phyloP scores from a whole-genome alignment of 2,113 vertebrate species.

The Urocolius indicus region DNA sequence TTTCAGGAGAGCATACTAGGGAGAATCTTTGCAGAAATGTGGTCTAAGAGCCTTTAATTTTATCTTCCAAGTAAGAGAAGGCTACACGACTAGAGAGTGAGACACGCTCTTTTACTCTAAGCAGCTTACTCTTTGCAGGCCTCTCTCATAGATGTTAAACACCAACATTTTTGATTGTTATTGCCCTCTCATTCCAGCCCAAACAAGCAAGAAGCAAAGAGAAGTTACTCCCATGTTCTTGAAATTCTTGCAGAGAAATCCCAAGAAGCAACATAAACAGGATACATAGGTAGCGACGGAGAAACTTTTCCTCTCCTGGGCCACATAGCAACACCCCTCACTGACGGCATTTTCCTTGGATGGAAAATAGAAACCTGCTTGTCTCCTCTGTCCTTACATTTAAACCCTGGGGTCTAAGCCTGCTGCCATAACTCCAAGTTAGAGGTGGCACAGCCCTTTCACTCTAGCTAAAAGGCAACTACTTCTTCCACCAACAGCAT shows the following conservation, averaged over 20 bases:
- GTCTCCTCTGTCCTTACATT: neutral
- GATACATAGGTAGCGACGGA: neutral
- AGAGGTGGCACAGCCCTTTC: neutral
- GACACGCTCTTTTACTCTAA: neutral
- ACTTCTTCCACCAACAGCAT: neutral
- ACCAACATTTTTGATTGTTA: neutral
- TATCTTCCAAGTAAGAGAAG: neutral
- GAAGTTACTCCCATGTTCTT: neutral
- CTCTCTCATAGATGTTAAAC: neutral
- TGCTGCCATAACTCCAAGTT: neutral
- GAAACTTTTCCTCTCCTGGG: neutral
- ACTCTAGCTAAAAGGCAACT: neutral
- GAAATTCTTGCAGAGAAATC: neutral
- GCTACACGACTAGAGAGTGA: neutral
- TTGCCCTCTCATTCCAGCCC: neutral
- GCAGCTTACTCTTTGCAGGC: neutral
- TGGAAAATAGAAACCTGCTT: slow-evolving; percentile 31
- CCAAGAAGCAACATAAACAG: neutral
- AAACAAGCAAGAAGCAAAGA: neutral
- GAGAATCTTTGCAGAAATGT: neutral
- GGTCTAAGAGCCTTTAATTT: neutral
- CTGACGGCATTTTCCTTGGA: neutral
- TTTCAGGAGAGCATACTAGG: neutral
- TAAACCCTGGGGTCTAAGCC: neutral
- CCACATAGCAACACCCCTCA: neutral